Evolutionary conservation across 2,888 invertebrate species (phyloP).

Genomic region (Callyntrura sp.): DNA sequence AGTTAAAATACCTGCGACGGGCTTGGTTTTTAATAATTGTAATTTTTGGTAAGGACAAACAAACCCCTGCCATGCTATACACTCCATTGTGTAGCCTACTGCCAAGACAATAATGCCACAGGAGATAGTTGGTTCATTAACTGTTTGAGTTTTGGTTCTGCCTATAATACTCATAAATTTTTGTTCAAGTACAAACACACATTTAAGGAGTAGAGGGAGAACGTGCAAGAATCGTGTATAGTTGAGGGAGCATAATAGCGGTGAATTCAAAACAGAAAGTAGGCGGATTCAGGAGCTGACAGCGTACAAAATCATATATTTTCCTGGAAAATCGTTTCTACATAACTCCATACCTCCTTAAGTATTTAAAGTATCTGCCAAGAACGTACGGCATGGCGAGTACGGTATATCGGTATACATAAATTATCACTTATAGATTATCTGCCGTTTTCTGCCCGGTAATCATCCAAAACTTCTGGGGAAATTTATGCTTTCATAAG

Average conservation of each 20-base stretch:
- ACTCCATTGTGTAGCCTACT: too few relatives aligned
- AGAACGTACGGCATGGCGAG: too few relatives aligned
- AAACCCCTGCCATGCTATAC: too few relatives aligned
- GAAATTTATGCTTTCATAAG: constrained; percentile 38
- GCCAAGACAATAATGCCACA: not conserved
- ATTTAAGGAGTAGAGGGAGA: constrained; percentile 17
- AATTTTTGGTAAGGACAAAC: too few relatives aligned
- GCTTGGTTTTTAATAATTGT: too few relatives aligned
- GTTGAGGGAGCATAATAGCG: constrained; percentile 32
- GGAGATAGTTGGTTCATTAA: constrained; percentile 8
- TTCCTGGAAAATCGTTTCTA: constrained; percentile 16
- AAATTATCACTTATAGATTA: not conserved
- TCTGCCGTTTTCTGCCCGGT: not conserved
- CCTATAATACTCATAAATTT: constrained; percentile 71
- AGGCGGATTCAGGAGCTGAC: constrained; percentile 72
- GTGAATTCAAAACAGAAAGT: constrained; percentile 76
- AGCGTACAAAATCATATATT: constrained; percentile 41
- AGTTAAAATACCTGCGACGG: too few relatives aligned
- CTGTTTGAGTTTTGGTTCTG: constrained; percentile 2
- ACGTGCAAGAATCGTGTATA: constrained; percentile 78
- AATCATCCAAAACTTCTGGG: not conserved
- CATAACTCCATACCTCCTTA: too few relatives aligned
- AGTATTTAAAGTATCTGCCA: not conserved
- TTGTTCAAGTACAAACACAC: constrained; percentile 53
- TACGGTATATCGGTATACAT: not conserved